Conservation (phyloP, 2,797 vertebrate genomes). For the Myotis findleyi region DNA sequence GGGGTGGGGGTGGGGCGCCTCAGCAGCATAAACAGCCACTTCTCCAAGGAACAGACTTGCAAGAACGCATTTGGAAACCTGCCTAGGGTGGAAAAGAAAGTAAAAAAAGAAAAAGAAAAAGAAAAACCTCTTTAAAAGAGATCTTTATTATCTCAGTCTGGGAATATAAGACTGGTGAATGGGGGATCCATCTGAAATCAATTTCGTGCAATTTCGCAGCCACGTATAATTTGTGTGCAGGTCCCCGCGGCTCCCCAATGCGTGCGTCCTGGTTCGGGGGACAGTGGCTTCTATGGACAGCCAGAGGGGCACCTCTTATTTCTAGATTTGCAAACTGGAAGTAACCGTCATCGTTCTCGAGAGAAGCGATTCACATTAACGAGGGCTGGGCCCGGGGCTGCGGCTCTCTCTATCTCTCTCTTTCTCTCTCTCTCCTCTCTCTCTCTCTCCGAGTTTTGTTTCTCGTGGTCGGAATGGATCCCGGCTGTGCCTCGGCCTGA, state of each 20-base stretch:
- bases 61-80: conserved; percentile 83
- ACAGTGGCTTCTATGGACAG: conserved; percentile 77
- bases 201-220: conserved; percentile 84
- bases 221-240: conserved; percentile 76
- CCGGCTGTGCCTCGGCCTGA: conserved; percentile 42
- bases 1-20: neutral
- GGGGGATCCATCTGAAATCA: conserved; percentile 83
- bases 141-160: conserved; percentile 86
- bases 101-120: neutral
- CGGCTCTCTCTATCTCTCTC: neutral
- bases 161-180: conserved; percentile 78
- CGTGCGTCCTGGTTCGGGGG: conserved; percentile 73
- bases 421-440: no score
- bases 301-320: conserved; percentile 65
- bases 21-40: conserved; percentile 74
- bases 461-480: conserved; percentile 50
- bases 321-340: conserved; percentile 74
- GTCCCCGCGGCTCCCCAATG: conserved; percentile 52
- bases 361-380: conserved; percentile 67
- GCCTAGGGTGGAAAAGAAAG: conserved; percentile 65
- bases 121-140: conserved; percentile 78
- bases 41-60: conserved; percentile 80
- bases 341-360: conserved; percentile 46
- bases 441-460: conserved; percentile 42
- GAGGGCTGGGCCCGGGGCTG: conserved; percentile 50